Base-by-base conservation (phyloP, 2,888 invertebrate genomes). In the Dynastes maya region DNA sequence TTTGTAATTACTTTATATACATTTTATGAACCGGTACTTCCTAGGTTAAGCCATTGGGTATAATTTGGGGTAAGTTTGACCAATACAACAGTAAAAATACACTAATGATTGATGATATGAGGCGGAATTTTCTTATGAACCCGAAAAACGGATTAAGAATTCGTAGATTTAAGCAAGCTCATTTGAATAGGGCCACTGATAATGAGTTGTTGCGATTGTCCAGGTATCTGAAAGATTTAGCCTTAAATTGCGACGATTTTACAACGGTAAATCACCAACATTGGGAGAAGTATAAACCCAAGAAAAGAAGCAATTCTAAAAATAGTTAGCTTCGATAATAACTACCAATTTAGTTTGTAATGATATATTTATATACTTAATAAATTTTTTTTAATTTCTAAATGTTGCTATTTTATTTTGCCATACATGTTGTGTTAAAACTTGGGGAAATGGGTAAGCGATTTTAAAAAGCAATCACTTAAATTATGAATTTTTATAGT, bases 121-220 rank as follows among this genome's bases (percentile, higher is more conserved):
- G 98, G 76, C 91, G 98, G 83, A 99, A 99, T 89, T 99, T 99
- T 86, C 92, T 98, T 55, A 98, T 99, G 98, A 99, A 99, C 88
- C 98, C 98, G 0, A 95, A 96, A 84, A 96, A 95, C 79, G 98
- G 98, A 0, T 90, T 98, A 0, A 94, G 95, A 88, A 98, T 98
- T 84, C 91, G 95, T 85, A 95, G 98, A 0, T 98, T 98, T 87
- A 92, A 95, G 4, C 95, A 98, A 85, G 98, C 98, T 0, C 98
- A 98, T 86, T 88, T 95, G 0, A 98, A 97, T 87, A 91, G 98
- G 68, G 91, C 92, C 75, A 94, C 92, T 76, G 98, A 98, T 85
- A 91, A 92, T 75, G 98, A 98, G 88, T 88, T 98, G 13, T 84
- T 97, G 0, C 93, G 94, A 82, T 89, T 98, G 8, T 92, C 96